phyloP scores from a whole-genome alignment of 2,797 vertebrate species.

The Rachycentron canadum region DNA sequence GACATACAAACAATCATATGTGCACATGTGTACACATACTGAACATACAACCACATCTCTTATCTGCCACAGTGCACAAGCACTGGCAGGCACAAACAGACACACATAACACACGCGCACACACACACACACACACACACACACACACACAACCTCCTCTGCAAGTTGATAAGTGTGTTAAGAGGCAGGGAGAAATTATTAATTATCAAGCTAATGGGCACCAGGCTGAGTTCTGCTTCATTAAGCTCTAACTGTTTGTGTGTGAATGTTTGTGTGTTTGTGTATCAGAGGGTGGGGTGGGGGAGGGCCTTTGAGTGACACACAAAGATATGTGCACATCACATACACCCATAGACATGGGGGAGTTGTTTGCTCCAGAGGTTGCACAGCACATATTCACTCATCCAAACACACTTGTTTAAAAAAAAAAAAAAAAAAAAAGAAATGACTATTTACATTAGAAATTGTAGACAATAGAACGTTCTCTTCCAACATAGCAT shows the following conservation, averaged over 20 bases:
- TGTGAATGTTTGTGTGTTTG: constrained; percentile 58
- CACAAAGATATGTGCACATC: constrained; percentile 56
- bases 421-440: constrained; percentile 21
- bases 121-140: constrained; percentile 34
- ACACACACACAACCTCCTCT: constrained; percentile 63
- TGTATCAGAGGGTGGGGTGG: constrained; percentile 58
- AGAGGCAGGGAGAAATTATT: constrained; percentile 96
- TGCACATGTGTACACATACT: constrained; percentile 17
- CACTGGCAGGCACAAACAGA: constrained; percentile 56
- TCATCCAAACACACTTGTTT: constrained; percentile 15
- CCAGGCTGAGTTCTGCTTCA: constrained; percentile 94
- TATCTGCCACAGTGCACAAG: constrained; percentile 58
- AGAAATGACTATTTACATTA: not conserved
- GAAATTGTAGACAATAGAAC: not conserved
- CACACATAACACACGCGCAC: constrained; percentile 45
- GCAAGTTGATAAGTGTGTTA: constrained; percentile 94
- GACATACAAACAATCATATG: constrained; percentile 16
- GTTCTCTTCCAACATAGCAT: not conserved
- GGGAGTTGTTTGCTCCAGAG: constrained; percentile 13
- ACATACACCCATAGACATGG: constrained; percentile 16
- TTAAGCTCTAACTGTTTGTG: constrained; percentile 91
- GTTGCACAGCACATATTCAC: constrained; percentile 21
- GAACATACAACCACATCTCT: constrained; percentile 37
- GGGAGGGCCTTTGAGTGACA: constrained; percentile 48
- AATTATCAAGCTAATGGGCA: constrained; percentile 99